Evolutionary conservation across 2,888 invertebrate genomes (phyloP), one percentile per base, ranked within the genome.

Genomic region (Nephrocerus scutellatus): DNA sequence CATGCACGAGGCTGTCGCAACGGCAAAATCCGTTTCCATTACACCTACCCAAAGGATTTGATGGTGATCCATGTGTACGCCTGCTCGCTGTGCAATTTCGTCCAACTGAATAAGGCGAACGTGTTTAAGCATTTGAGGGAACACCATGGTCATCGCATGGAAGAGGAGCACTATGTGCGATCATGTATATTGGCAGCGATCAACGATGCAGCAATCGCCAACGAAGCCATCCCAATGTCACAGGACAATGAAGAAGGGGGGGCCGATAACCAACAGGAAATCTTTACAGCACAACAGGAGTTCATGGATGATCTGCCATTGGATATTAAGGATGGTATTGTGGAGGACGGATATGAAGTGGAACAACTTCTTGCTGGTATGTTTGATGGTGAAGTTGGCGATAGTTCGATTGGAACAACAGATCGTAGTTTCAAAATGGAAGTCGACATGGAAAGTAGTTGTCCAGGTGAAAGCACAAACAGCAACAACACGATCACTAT

Each of bases 41-140:
- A 56, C 29, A 36, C 46, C 16, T 57, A 57, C 36, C 47, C 44
- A 6, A 22, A 44, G 5, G 44, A 53, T 38, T 25, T 45, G 5
- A 48, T 39, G 24, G 52, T 50, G 14, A 56, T 57, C 16, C 51
- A 56, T 29, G 23, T 55, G 26, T 46, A 54, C 24, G 44, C 44
- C 13, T 57, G 57, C 12, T 51, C 23, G 12, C 39, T 56, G 24
- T 57, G 56, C 18, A 53, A 54, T 41, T 57, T 56, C 35, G 53
- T 54, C 4, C 57, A 57, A 37, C 22, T 57, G 3, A 57, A 57
- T 37, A 53, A 54, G 25, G 57, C 55, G 5, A 56, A 56, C 40
- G 39, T 54, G 15, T 42, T 48, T 15, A 57, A 55, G 25, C 57
- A 57, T 31, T 47, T 56, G 9, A 48, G 53, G 3, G 56, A 55